Base-by-base conservation (phyloP, 2,888 invertebrate species). In the Drosophila barbarae region DNA sequence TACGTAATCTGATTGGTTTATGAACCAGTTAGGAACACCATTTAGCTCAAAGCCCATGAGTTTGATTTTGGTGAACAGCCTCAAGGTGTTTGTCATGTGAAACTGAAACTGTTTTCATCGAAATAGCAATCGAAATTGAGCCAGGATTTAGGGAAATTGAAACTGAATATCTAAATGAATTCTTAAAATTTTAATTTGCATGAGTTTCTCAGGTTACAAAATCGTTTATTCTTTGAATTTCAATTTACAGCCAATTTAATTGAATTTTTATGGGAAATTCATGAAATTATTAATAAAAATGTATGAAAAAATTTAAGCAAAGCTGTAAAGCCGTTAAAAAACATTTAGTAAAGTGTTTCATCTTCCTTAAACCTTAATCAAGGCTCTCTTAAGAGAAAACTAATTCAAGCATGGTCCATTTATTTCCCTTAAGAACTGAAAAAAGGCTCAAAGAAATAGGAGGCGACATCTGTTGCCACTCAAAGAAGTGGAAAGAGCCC, bases 1-100 rank as follows among this genome's bases (percentile, higher is more conserved):
- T 64, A 39, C 54, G 44, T 26, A 34, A 66, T 53, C 8, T 12
- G 44, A 35, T 58, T 58, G 58, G 61, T 30, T 23, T 58, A 30
- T 44, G 59, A 5, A 21, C 2, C 35, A n/a, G 34, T 57, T 57
- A 23, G 2, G 60, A 30, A 21, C 21, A 18, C 57, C 32, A 47
- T 32, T 32, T 12, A 13, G 18, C 18, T 47, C 46, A 8, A 47
- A 21, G 21, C 30, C 9, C 21, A 13, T 18, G 13, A 32, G 32
- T 46, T 39, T 23, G 23, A 50, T 50, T 34, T 13, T 21, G n/a
- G 2, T 8, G 13, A 13, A 4, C 15, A 9, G 23, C 41, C 34
- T 13, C n/a, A 32, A 42, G 30, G n/a, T 44, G 42, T 52, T 53
- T 36, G 53, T 15, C 8, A 30, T 28, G 8, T 28, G 28, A 42